These are phyloP conservation scores for Escarpia spicata DNA, from an alignment of 2,888 invertebrate species.

Conservation along the genomic window DNA sequence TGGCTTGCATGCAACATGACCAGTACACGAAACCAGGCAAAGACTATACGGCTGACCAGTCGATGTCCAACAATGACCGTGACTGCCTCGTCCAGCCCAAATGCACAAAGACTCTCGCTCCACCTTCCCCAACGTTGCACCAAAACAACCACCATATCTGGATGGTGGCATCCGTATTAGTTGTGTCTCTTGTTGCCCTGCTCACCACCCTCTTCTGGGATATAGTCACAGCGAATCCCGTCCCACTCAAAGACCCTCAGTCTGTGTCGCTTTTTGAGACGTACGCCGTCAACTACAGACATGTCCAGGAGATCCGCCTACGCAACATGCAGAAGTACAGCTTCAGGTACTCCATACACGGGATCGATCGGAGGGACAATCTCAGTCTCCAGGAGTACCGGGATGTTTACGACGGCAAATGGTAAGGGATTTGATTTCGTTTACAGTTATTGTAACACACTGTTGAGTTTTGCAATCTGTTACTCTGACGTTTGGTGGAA, in stretches of 20 bases:
- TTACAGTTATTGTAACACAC: not conserved
- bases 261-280: not conserved
- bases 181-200: not conserved
- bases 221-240: not conserved
- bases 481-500: not conserved
- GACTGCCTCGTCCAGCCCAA: not conserved
- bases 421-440: slow-evolving; percentile 46
- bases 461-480: not conserved
- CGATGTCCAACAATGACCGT: not conserved
- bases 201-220: not conserved
- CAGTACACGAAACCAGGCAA: not conserved
- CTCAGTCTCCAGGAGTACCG: slow-evolving; percentile 58
- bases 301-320: not conserved
- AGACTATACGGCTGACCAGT: not conserved
- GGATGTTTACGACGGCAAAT: slow-evolving; percentile 63
- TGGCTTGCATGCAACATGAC: not conserved
- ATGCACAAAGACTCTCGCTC: not conserved
- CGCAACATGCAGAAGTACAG: slow-evolving; percentile 49
- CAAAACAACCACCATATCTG: not conserved
- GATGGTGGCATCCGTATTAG: not conserved
- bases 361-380: slow-evolving; percentile 53
- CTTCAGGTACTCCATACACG: slow-evolving; percentile 38
- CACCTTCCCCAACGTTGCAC: not conserved
- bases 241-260: not conserved
- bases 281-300: not conserved